Conservation (phyloP, 2,113 vertebrate species). For the Isichthys henryi region DNA sequence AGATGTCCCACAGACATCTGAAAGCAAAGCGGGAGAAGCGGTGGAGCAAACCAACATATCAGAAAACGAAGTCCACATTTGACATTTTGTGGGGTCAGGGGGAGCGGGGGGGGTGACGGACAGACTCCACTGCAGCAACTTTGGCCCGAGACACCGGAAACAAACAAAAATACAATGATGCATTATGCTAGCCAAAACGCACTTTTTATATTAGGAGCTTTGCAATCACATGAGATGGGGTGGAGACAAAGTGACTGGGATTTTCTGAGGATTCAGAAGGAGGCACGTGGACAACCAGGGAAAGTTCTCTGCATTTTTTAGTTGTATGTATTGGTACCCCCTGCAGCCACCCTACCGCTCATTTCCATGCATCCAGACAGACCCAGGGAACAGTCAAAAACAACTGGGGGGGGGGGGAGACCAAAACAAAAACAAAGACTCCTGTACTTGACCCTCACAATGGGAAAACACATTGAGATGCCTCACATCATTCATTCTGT, state of each 20-base stretch:
- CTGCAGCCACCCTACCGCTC: constrained; percentile 26
- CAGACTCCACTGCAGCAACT: constrained; percentile 18
- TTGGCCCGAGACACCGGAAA: background rate
- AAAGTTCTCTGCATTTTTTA: background rate
- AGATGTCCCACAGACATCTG: background rate
- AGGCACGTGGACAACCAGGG: constrained; percentile 35
- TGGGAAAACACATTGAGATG: background rate
- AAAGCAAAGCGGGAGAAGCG: background rate
- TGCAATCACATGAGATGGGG: background rate
- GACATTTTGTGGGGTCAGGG: background rate
- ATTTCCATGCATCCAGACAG: background rate
- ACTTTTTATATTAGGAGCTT: background rate
- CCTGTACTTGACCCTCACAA: background rate
- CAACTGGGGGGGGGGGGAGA: background rate
- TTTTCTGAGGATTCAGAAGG: constrained; percentile 29
- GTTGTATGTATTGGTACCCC: background rate
- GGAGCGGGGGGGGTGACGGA: background rate
- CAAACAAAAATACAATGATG: background rate
- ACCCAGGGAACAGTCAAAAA: background rate
- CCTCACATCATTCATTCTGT: background rate
- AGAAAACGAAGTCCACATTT: background rate
- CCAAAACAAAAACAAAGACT: background rate
- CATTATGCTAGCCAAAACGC: background rate
- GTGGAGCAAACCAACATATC: background rate
- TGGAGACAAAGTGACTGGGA: constrained; percentile 36